Percentiles rank a stretch among this genome's conserved stretches.
phyloP scores from a whole-genome alignment of 1,140 invertebrate genomes.

The Cryptotermes secundus region DNA sequence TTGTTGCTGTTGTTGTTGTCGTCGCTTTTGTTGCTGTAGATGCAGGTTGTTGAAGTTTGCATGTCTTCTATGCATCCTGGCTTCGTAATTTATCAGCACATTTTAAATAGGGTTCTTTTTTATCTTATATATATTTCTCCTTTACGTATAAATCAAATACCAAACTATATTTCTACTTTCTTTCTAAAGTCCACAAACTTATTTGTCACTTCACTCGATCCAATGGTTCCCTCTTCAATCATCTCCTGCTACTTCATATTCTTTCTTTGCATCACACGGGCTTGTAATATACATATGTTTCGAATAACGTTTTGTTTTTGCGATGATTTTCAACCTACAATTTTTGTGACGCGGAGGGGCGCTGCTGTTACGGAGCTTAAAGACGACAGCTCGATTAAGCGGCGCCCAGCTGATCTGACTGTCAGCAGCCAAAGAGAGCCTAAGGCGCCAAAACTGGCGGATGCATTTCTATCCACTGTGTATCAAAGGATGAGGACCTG shows the following conservation, averaged over 20 bases:
- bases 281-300: neutral
- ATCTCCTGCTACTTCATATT: neutral
- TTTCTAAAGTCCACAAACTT: neutral
- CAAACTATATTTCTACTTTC: neutral
- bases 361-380: neutral
- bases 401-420: neutral
- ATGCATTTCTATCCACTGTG: neutral
- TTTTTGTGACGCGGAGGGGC: too few species aligned
- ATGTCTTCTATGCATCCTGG: constrained; percentile 11
- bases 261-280: neutral
- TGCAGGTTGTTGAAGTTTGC: constrained; percentile 18
- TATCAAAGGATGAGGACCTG: neutral
- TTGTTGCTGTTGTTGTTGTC: constrained; percentile 12
- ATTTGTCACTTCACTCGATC: neutral
- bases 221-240: too few species aligned
- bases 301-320: too few species aligned
- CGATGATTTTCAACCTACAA: neutral
- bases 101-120: neutral
- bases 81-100: neutral
- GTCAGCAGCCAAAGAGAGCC: neutral
- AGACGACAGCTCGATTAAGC: neutral
- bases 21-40: neutral
- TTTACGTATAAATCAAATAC: neutral
- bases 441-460: neutral
- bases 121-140: neutral